These are phyloP conservation scores for Choristoneura fumiferana DNA, from an alignment of 1,140 invertebrate genomes.

Conservation along the genomic window DNA sequence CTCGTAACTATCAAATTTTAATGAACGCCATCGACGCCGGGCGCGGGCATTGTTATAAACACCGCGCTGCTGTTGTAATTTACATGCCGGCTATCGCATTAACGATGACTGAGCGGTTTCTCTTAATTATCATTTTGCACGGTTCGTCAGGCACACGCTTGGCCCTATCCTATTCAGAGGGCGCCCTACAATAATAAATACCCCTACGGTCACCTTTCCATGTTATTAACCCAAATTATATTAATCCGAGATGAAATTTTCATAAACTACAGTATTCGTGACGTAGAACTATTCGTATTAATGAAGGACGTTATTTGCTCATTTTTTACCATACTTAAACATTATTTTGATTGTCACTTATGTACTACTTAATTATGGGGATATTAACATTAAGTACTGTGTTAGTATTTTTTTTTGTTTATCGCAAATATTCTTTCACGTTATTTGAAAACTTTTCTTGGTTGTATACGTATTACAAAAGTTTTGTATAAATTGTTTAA, in stretches of 20 bases:
- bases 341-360: too few species aligned
- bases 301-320: too few species aligned
- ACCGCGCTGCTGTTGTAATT: slow-evolving; percentile 54
- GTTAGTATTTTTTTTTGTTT: too few species aligned
- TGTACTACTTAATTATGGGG: too few species aligned
- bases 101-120: slow-evolving; percentile 74
- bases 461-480: too few species aligned
- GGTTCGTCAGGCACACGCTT: slow-evolving; percentile 66
- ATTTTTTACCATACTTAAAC: too few species aligned
- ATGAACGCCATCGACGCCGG: slow-evolving; percentile 50
- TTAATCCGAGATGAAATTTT: slow-evolving; percentile 10
- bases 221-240: slow-evolving; percentile 11
- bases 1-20: slow-evolving; percentile 58
- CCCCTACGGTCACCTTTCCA: slow-evolving; percentile 13
- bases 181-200: slow-evolving; percentile 18
- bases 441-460: too few species aligned
- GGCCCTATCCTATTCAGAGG: slow-evolving; percentile 33
- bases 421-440: too few species aligned
- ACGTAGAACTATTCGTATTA: neutral
- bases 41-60: slow-evolving; percentile 59
- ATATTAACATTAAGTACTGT: too few species aligned
- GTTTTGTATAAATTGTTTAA: too few species aligned
- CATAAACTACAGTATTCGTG: neutral
- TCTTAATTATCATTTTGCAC: slow-evolving; percentile 76
- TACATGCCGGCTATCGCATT: slow-evolving; percentile 70